Base-by-base conservation (phyloP, 1,140 invertebrate genomes). In the Hypothenemus hampei region DNA sequence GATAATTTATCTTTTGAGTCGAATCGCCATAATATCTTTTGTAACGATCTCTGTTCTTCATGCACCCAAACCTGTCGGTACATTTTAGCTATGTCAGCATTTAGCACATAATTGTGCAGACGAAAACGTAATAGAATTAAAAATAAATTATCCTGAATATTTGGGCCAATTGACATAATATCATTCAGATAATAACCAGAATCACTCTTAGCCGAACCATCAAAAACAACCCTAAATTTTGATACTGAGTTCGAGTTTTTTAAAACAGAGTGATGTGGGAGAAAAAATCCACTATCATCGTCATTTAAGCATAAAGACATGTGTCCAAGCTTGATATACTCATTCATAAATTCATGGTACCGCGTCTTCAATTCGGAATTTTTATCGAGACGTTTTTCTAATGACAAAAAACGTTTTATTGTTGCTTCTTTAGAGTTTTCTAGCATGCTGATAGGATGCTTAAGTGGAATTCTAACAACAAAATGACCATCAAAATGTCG, bases 41-140 rank as follows among this genome's bases (percentile, higher is more conserved):
- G 72, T 51, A 65, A 65, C 33, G 61, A 45, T 15, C 47, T 21
- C 24, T 72, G 63, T 35, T 67, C 57, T 21, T 36, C 6, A 15
- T 50, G 40, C 4, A 73, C 61, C 0, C 67, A 16, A 8, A 77
- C 63, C 49, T 73, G 69, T 8, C 73, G 40, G 52, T 73, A 78
- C 72, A 77, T 77, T 49, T 73, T 70, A 8, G 49, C 45, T 3
- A 76, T 69, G 37, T 77, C 74, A 1, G 64, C 67, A 16, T 41
- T 54, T 2, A 66, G 15, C 3, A 57, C 59, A 23, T 62, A 51
- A 24, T 11, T 7, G 43, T 65, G 58, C 3, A 18, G 33, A 21
- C 70, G 54, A 53, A 69, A 73, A 3, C 63, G 37, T 0, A 67
- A n/a, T 1, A 72, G 11, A 15, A 72, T 53, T 3, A 40, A 43